Evolutionary conservation across 2,888 invertebrate species (phyloP).

Genomic region (Gisinianus flammeolus): DNA sequence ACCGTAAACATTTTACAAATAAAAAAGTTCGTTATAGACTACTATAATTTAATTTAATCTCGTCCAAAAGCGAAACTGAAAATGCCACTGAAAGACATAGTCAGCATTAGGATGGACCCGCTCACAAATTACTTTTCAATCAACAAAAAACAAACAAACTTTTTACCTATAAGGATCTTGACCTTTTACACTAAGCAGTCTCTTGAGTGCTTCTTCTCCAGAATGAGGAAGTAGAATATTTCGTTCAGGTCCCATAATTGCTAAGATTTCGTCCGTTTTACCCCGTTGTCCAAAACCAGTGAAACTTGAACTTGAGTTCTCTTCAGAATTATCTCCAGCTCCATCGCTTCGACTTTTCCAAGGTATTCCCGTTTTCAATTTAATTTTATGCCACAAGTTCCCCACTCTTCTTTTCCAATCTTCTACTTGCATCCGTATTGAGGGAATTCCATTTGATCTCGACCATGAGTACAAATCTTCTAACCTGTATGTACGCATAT

Average conservation of each 20-base stretch:
- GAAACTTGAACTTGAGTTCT: background rate
- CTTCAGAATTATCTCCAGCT: background rate
- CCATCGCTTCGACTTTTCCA: slow-evolving; percentile 1
- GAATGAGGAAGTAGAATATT: slow-evolving; percentile 85
- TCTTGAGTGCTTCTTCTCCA: slow-evolving; percentile 93
- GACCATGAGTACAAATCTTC: slow-evolving; percentile 54
- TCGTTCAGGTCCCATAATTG: slow-evolving; percentile 66
- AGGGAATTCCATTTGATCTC: slow-evolving; percentile 48
- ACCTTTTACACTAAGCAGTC: slow-evolving; percentile 89
- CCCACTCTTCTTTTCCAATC: background rate
- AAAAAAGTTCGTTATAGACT: background rate
- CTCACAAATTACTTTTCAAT: background rate
- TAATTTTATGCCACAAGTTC: background rate
- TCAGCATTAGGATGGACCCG: slow-evolving; percentile 34
- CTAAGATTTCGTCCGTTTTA: slow-evolving; percentile 45
- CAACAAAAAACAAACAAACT: background rate
- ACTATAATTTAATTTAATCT: slow-evolving; percentile 4
- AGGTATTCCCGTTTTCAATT: slow-evolving; percentile 21
- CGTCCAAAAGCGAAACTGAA: slow-evolving; percentile 36
- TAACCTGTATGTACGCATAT: slow-evolving; percentile 39
- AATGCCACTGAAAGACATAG: background rate
- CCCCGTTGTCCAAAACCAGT: background rate
- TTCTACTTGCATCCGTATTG: background rate
- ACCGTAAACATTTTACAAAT: background rate
- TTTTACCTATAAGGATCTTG: slow-evolving; percentile 89